These are phyloP conservation scores for Dicranocentrus wangi DNA, from an alignment of 2,888 invertebrate species.

Conservation along the genomic window DNA sequence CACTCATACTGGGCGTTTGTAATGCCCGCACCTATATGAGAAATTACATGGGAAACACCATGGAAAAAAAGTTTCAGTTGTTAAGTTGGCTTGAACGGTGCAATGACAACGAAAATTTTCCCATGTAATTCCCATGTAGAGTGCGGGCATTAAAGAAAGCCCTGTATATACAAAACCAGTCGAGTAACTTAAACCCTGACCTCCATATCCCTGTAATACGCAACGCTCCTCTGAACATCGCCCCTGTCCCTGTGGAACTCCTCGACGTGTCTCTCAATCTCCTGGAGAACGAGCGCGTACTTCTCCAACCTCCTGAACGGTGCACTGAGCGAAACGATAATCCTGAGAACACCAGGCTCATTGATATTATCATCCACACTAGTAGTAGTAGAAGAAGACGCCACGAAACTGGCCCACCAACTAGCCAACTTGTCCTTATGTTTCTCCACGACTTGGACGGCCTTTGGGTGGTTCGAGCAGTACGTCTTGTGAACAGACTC, in stretches of 20 bases:
- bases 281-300: slow-evolving; percentile 94
- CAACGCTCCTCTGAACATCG: slow-evolving; percentile 95
- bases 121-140: no score
- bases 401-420: slow-evolving; percentile 29
- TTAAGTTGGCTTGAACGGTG: no score
- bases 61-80: no score
- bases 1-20: no score
- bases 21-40: no score
- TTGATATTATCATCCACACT: slow-evolving; percentile 76
- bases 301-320: slow-evolving; percentile 96
- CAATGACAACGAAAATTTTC: background rate
- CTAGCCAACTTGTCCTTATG: slow-evolving; percentile 82
- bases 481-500: slow-evolving; percentile 91
- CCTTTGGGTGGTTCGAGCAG: slow-evolving; percentile 94
- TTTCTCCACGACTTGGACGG: slow-evolving; percentile 93
- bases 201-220: slow-evolving; percentile 95
- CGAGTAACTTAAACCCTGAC: slow-evolving; percentile 79
- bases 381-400: no score
- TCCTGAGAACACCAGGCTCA: slow-evolving; percentile 88
- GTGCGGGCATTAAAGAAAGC: no score
- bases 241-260: slow-evolving; percentile 96
- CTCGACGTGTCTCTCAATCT: slow-evolving; percentile 95
- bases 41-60: no score
- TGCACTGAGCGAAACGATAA: slow-evolving; percentile 94
- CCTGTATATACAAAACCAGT: no score